Conservation (phyloP, 2,113 vertebrate genomes). For the Murina feae region DNA sequence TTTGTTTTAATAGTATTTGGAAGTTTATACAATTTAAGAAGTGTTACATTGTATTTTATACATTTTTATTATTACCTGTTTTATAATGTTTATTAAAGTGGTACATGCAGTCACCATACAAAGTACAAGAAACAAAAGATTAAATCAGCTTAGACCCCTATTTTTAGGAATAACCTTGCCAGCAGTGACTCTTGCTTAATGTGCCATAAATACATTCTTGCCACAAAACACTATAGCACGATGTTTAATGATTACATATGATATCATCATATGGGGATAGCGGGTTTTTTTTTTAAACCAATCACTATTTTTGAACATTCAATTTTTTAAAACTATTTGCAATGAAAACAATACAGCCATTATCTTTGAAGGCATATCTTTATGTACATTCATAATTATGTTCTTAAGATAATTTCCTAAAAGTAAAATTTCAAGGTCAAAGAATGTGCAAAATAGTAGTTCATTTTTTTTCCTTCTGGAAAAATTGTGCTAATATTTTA, state of each 20-base stretch:
- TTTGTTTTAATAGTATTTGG: slow-evolving; percentile 8
- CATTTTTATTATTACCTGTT: neutral
- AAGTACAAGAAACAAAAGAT: neutral
- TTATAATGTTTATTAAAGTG: neutral
- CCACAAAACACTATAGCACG: neutral
- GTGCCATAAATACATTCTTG: neutral
- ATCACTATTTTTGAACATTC: neutral
- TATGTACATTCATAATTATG: neutral
- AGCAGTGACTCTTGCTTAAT: neutral
- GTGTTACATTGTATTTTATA: neutral
- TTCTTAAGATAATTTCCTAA: slow-evolving; percentile 2
- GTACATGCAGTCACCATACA: neutral
- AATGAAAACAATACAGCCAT: neutral
- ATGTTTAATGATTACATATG: neutral
- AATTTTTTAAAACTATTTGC: neutral
- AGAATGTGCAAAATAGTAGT: neutral
- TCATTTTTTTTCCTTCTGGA: neutral
- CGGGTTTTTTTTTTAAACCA: neutral
- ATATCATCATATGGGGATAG: neutral
- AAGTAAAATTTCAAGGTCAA: slow-evolving; percentile 9
- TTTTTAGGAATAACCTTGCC: neutral
- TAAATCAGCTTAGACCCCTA: neutral
- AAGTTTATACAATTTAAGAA: slow-evolving; percentile 5
- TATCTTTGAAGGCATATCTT: neutral
- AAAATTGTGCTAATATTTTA: neutral